These are phyloP conservation scores for Perca fluviatilis DNA, from an alignment of 2,113 vertebrate genomes.

Conservation along the genomic window DNA sequence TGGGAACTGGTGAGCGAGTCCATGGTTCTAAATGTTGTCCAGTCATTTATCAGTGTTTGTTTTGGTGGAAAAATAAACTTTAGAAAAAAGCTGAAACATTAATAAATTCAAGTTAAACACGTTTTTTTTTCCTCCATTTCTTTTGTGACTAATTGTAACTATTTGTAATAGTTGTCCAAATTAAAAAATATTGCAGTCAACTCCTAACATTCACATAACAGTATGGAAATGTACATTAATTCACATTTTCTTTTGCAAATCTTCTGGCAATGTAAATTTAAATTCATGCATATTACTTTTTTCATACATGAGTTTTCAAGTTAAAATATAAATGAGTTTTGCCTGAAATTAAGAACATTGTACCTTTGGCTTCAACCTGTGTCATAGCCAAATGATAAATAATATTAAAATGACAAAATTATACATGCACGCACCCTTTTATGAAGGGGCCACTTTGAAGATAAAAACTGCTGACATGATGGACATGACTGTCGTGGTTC, in stretches of 20 bases:
- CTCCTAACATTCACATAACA: background rate
- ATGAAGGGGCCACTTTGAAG: background rate
- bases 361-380: background rate
- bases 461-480: constrained; percentile 1
- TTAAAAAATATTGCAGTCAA: background rate
- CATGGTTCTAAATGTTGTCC: background rate
- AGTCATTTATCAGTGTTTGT: constrained; percentile 22
- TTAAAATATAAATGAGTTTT: background rate
- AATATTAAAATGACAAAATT: background rate
- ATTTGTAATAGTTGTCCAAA: background rate
- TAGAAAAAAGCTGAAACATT: background rate
- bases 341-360: background rate
- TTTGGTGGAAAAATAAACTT: too few species aligned
- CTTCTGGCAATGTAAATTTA: background rate
- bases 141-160: background rate
- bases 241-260: background rate
- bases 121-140: background rate
- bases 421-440: too few species aligned
- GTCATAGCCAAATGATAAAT: background rate
- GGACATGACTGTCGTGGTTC: constrained; percentile 2
- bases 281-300: background rate
- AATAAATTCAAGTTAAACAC: background rate
- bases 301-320: background rate
- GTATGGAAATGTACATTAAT: background rate
- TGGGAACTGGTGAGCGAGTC: constrained; percentile 91